phyloP scores from a whole-genome alignment of 1,140 invertebrate species.

The Platyscapa corneri region DNA sequence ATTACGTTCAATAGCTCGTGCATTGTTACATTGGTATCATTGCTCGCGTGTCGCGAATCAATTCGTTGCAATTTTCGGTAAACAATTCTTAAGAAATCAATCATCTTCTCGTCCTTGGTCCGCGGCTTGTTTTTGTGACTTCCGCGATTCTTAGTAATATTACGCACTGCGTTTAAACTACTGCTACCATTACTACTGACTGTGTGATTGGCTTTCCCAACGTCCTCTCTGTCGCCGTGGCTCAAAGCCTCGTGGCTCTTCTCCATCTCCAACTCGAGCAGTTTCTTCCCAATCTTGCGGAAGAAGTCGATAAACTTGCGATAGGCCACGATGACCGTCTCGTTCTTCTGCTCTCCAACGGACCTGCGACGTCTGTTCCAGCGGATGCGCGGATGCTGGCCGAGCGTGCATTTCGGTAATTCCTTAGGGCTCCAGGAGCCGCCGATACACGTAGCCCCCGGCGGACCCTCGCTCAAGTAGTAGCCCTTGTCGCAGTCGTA shows the following conservation, averaged over 20 bases:
- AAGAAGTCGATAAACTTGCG: conserved; percentile 72
- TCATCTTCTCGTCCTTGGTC: conserved; percentile 70
- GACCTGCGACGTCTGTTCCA: conserved; percentile 82
- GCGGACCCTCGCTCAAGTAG: conserved; percentile 88
- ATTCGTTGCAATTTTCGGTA: conserved; percentile 70
- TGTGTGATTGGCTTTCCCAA: conserved; percentile 36
- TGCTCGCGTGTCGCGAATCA: conserved; percentile 66
- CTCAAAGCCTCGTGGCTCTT: conserved; percentile 61
- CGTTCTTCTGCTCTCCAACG: conserved; percentile 46
- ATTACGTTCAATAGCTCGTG: conserved; percentile 71
- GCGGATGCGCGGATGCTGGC: conserved; percentile 87
- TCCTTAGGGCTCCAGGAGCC: conserved; percentile 90
- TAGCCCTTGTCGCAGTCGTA: conserved; percentile 96
- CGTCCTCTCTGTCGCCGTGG: conserved; percentile 22
- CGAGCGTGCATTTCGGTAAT: conserved; percentile 83
- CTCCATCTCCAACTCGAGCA: conserved; percentile 69
- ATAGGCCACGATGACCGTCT: conserved; percentile 62
- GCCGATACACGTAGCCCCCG: conserved; percentile 93
- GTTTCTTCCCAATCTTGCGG: conserved; percentile 69
- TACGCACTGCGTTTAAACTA: conserved; percentile 45
- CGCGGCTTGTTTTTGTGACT: conserved; percentile 64
- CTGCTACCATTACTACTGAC: neutral
- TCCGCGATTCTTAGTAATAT: conserved; percentile 58
- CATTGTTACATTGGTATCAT: conserved; percentile 69
- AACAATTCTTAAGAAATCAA: conserved; percentile 69